A percentile compares a stretch with the other conserved stretches of the same genome.
These are phyloP conservation scores for Perca flavescens DNA, from an alignment of 2,113 vertebrate species.

Conservation along the genomic window DNA sequence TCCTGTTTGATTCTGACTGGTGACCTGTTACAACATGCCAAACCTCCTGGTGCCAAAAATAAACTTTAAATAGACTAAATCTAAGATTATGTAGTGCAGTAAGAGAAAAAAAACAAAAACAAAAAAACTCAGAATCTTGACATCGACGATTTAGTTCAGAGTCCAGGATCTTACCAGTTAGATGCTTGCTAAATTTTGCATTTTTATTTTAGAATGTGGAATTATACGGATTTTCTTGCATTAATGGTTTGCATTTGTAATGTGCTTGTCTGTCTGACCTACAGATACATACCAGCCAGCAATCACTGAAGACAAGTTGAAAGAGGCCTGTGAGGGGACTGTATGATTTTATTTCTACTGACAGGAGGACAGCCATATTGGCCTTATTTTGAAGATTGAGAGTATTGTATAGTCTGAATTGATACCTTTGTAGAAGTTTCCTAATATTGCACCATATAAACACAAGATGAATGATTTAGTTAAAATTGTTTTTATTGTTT, in stretches of 20 bases:
- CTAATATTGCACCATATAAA: not conserved
- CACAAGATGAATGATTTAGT: not conserved
- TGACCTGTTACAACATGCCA: too few species aligned
- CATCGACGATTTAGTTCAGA: not conserved
- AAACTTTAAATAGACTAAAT: too few species aligned
- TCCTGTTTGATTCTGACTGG: too few species aligned
- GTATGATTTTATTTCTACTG: conserved; percentile 14
- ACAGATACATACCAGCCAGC: conserved; percentile 42
- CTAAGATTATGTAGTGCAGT: not conserved
- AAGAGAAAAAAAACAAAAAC: not conserved
- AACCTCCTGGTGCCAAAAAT: too few species aligned
- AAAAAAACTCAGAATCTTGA: not conserved
- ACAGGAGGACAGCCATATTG: not conserved
- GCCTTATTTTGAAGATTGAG: not conserved
- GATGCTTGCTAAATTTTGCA: too few species aligned
- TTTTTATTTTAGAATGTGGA: not conserved
- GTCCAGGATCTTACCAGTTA: not conserved
- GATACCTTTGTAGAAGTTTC: not conserved
- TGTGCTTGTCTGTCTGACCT: not conserved
- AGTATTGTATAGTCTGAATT: too few species aligned
- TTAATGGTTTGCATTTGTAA: not conserved
- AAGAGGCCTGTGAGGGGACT: not conserved
- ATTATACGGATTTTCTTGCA: not conserved
- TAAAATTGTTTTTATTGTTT: conserved; percentile 69
- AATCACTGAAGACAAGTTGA: not conserved